These are phyloP conservation scores for Ametastegia equiseti DNA, from an alignment of 2,888 invertebrate genomes.

Conservation along the genomic window DNA sequence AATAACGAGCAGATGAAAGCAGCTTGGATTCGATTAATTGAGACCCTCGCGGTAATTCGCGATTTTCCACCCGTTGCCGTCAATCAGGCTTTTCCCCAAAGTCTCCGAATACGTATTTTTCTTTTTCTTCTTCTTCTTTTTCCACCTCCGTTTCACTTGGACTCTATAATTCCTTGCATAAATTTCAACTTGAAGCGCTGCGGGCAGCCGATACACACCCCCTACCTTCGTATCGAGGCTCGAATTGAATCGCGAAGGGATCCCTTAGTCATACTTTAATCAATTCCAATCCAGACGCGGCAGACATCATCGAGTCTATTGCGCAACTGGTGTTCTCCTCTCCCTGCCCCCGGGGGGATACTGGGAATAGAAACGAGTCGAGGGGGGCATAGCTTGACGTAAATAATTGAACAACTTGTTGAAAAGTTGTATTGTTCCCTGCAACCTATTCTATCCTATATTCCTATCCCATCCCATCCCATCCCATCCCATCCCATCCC, in stretches of 20 bases:
- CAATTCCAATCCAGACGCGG: neutral
- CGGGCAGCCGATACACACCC: too few species aligned
- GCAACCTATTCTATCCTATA: neutral
- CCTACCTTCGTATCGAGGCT: neutral
- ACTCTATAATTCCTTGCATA: neutral
- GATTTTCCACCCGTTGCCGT: neutral
- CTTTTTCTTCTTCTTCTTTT: neutral
- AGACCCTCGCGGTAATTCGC: neutral
- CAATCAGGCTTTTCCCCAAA: neutral
- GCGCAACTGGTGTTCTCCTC: constrained; percentile 30
- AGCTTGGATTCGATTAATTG: neutral
- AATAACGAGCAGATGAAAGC: constrained; percentile 13
- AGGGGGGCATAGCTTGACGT: neutral
- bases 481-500: too few species aligned
- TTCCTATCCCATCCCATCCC: too few species aligned
- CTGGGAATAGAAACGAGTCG: neutral
- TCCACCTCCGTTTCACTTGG: neutral
- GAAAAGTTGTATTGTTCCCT: constrained; percentile 12
- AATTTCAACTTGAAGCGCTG: too few species aligned
- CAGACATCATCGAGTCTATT: constrained; percentile 13
- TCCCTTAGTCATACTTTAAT: neutral
- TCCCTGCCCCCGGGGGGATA: neutral
- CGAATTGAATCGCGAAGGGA: neutral
- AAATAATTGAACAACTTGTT: constrained; percentile 34
- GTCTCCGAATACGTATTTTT: neutral